A percentile compares a stretch with the other conserved stretches of the same genome.
These are phyloP conservation scores for Galaxea fascicularis DNA, from an alignment of 92 coral and sea anemone genomes.

Conservation along the genomic window DNA sequence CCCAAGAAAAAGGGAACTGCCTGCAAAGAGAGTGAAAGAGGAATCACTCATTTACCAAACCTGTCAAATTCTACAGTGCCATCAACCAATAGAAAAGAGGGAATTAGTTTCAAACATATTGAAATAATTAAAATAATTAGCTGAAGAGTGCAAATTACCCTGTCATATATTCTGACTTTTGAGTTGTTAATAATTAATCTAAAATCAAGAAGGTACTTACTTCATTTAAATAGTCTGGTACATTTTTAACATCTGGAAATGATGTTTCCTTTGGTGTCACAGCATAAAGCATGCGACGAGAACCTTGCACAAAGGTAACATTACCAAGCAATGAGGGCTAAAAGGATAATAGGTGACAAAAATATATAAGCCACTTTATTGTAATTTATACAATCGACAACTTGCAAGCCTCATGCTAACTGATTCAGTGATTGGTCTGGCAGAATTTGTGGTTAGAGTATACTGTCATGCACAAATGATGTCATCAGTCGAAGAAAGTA, in stretches of 20 bases:
- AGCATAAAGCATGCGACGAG: slow-evolving; percentile 80
- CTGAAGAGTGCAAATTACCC: neutral
- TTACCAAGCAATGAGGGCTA: slow-evolving; percentile 64
- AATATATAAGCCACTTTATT: neutral
- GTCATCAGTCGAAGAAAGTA: too few species aligned
- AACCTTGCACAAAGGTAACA: slow-evolving; percentile 69
- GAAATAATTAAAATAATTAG: too few species aligned
- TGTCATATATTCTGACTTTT: neutral
- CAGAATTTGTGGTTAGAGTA: too few species aligned
- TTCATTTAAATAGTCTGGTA: slow-evolving; percentile 88
- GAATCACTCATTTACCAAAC: too few species aligned
- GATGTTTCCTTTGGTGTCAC: slow-evolving; percentile 84
- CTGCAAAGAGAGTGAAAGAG: slow-evolving; percentile 34
- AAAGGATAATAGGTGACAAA: neutral
- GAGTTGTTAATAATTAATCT: neutral
- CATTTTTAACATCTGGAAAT: slow-evolving; percentile 70
- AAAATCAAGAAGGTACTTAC: slow-evolving; percentile 48
- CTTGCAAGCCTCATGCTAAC: too few species aligned
- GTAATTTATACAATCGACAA: too few species aligned
- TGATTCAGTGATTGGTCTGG: too few species aligned
- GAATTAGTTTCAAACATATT: too few species aligned
- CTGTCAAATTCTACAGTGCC: neutral
- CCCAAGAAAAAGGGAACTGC: slow-evolving; percentile 87
- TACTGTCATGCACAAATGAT: too few species aligned
- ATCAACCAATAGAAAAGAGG: neutral